phyloP scores from a whole-genome alignment of 2,797 vertebrate species.

The Potorous gilbertii region DNA sequence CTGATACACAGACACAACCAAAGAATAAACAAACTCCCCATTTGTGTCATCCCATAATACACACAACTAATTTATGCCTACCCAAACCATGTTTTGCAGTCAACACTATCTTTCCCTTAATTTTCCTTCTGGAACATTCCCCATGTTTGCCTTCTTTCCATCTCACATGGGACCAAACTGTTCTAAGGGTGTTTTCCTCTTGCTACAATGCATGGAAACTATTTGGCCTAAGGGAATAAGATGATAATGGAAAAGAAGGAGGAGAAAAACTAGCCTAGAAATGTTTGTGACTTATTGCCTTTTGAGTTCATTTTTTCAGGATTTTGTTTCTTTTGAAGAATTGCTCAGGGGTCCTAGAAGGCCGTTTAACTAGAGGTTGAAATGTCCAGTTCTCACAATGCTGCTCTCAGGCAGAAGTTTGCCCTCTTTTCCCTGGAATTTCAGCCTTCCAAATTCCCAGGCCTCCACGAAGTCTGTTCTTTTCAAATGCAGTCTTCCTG shows the following conservation, averaged over 20 bases:
- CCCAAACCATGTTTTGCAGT: not conserved
- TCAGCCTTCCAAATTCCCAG: not conserved
- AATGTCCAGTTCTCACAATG: not conserved
- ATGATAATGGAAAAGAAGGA: conserved; percentile 6
- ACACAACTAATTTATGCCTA: not conserved
- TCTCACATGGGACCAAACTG: not conserved
- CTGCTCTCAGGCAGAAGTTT: not conserved
- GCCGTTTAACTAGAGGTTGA: not conserved
- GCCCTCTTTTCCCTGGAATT: not conserved
- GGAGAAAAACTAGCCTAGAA: not conserved
- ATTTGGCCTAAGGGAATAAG: conserved; percentile 20
- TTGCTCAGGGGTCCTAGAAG: not conserved
- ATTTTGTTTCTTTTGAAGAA: not conserved
- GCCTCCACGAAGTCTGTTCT: not conserved
- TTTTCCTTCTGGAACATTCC: not conserved
- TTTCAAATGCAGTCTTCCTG: not conserved
- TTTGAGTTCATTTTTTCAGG: not conserved
- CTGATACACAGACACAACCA: not conserved
- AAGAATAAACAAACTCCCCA: not conserved
- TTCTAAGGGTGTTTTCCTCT: not conserved
- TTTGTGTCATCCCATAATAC: not conserved
- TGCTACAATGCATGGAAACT: conserved; percentile 25
- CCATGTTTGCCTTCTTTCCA: not conserved
- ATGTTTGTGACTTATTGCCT: not conserved
- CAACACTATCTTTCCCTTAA: not conserved